Conservation (phyloP, 1,140 invertebrate species). For the Microplitis mediator region DNA sequence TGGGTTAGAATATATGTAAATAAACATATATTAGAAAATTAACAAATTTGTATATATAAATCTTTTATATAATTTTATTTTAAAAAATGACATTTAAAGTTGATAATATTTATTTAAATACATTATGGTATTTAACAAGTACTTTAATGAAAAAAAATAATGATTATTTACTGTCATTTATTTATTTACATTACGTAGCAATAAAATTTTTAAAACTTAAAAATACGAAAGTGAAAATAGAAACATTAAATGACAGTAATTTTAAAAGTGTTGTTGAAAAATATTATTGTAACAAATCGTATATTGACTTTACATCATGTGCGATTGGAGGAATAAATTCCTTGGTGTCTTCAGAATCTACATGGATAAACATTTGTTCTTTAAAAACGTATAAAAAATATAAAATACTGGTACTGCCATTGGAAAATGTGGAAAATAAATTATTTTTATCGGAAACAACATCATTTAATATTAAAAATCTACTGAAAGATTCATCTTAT, state of each 20-base stretch:
- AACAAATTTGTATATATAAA: too few species aligned
- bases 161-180: constrained; percentile 13
- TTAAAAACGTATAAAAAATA: constrained; percentile 43
- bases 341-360: constrained; percentile 2
- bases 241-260: constrained; percentile 36
- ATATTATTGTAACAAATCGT: constrained; percentile 31
- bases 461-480: constrained; percentile 59
- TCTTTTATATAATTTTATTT: too few species aligned
- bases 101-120: too few species aligned
- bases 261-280: constrained; percentile 36
- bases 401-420: constrained; percentile 55
- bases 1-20: too few species aligned
- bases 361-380: constrained; percentile 49
- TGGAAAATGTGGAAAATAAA: constrained; percentile 43
- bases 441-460: constrained; percentile 62
- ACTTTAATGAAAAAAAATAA: not conserved
- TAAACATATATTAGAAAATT: too few species aligned
- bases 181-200: constrained; percentile 40
- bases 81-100: too few species aligned
- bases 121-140: not conserved
- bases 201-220: constrained; percentile 40
- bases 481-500: constrained; percentile 33
- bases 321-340: constrained; percentile 36
- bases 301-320: constrained; percentile 45
- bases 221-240: constrained; percentile 30